Percentiles rank a stretch among this genome's conserved stretches.
These are phyloP conservation scores for Willowsia nigromaculata DNA, from an alignment of 2,888 invertebrate species.

Conservation along the genomic window DNA sequence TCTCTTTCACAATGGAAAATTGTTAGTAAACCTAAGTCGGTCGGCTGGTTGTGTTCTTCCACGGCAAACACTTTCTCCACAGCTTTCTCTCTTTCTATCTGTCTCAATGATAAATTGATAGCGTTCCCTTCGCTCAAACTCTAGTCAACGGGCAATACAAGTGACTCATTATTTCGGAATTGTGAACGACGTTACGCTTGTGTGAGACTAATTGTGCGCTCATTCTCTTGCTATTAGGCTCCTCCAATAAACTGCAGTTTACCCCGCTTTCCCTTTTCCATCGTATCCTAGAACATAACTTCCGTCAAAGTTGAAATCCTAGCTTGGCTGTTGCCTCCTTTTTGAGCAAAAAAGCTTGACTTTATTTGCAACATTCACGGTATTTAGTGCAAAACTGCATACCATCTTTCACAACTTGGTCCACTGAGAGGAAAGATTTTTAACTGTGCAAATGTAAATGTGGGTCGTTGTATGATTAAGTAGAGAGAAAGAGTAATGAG, in stretches of 20 bases:
- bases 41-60: conserved; percentile 12
- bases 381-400: too few relatives aligned
- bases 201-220: conserved; percentile 63
- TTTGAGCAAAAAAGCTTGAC: too few relatives aligned
- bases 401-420: too few relatives aligned
- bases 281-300: background rate
- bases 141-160: conserved; percentile 45
- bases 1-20: conserved; percentile 24
- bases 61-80: conserved; percentile 2
- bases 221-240: conserved; percentile 18
- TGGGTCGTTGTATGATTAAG: background rate
- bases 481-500: background rate
- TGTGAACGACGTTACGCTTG: conserved; percentile 26
- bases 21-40: conserved; percentile 20
- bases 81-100: background rate
- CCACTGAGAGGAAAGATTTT: too few relatives aligned
- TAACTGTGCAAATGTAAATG: background rate
- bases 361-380: too few relatives aligned
- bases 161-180: conserved; percentile 61
- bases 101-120: conserved; percentile 65
- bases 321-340: background rate
- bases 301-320: background rate
- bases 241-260: conserved; percentile 5
- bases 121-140: conserved; percentile 55
- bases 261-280: background rate